phyloP scores from a whole-genome alignment of 2,888 invertebrate genomes.

The Drosophila parthenogenetica region DNA sequence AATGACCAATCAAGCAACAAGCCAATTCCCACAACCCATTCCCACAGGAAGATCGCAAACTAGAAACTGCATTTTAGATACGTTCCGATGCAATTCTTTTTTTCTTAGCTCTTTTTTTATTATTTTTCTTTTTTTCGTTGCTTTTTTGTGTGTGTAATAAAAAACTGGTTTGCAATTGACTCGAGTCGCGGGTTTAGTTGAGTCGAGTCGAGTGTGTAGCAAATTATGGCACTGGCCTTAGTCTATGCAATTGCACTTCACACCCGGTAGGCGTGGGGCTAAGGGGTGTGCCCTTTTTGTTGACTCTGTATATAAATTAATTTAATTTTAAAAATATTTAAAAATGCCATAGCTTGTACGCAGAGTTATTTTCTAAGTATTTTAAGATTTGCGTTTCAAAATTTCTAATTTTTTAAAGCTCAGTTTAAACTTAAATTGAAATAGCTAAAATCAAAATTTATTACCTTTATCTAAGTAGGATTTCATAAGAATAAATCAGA shows the following conservation, averaged over 20 bases:
- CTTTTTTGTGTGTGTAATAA: slow-evolving; percentile 29
- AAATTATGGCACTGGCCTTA: slow-evolving; percentile 69
- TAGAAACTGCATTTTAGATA: slow-evolving; percentile 50
- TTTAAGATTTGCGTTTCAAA: too few relatives aligned
- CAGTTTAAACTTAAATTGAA: too few relatives aligned
- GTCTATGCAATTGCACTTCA: slow-evolving; percentile 38
- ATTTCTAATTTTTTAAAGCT: too few relatives aligned
- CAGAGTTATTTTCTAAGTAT: too few relatives aligned
- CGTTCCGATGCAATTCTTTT: slow-evolving; percentile 4
- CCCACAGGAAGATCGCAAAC: slow-evolving; percentile 66
- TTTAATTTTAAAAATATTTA: too few relatives aligned
- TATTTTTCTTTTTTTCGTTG: slow-evolving; percentile 8
- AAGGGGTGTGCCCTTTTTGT: not conserved
- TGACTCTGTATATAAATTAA: not conserved
- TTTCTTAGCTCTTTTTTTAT: slow-evolving; percentile 10
- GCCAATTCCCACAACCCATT: slow-evolving; percentile 36
- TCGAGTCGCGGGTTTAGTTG: not conserved
- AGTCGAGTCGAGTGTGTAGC: slow-evolving; percentile 18
- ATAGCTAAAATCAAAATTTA: too few relatives aligned
- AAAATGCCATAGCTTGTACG: too few relatives aligned
- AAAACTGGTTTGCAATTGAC: slow-evolving; percentile 67
- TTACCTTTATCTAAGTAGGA: too few relatives aligned
- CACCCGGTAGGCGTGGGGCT: not conserved
- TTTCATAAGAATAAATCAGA: too few relatives aligned
- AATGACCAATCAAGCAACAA: slow-evolving; percentile 56